phyloP scores from a whole-genome alignment of 2,888 invertebrate species.

The Heliconius erato region DNA sequence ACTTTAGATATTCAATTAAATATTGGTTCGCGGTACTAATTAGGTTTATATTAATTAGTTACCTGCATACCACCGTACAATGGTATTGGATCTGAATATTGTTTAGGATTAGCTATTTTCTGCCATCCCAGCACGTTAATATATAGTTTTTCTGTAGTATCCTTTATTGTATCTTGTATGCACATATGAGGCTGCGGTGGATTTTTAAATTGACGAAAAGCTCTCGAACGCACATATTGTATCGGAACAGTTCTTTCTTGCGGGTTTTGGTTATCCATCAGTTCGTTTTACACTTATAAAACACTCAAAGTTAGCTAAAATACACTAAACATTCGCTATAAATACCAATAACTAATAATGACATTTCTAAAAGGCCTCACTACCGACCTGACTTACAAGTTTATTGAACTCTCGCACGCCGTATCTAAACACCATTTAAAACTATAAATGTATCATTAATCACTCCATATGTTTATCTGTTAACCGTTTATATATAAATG shows the following conservation, averaged over 20 bases:
- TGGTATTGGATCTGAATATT: conserved; percentile 88
- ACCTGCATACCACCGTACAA: conserved; percentile 91
- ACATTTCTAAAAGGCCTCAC: conserved; percentile 66
- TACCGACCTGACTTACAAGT: conserved; percentile 68
- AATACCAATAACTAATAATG: conserved; percentile 68
- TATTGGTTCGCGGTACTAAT: conserved; percentile 13
- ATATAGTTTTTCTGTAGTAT: conserved; percentile 85
- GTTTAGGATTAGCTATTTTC: conserved; percentile 88
- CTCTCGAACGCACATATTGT: conserved; percentile 86
- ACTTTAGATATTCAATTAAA: background rate
- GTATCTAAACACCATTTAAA: conserved; percentile 59
- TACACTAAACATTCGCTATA: conserved; percentile 66
- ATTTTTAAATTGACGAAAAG: conserved; percentile 89
- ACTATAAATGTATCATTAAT: conserved; percentile 37
- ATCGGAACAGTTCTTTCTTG: conserved; percentile 81
- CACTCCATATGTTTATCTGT: conserved; percentile 33
- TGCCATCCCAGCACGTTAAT: conserved; percentile 91
- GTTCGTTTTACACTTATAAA: conserved; percentile 57
- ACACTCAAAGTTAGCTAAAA: conserved; percentile 43
- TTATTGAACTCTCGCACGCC: conserved; percentile 75
- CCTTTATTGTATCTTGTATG: conserved; percentile 87
- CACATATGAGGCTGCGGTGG: conserved; percentile 92
- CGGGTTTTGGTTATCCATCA: conserved; percentile 79
- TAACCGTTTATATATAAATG: conserved; percentile 40
- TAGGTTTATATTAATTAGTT: conserved; percentile 48